Evolutionary conservation across 2,113 vertebrate genomes (phyloP).

Genomic region (Pelobates fuscus): DNA sequence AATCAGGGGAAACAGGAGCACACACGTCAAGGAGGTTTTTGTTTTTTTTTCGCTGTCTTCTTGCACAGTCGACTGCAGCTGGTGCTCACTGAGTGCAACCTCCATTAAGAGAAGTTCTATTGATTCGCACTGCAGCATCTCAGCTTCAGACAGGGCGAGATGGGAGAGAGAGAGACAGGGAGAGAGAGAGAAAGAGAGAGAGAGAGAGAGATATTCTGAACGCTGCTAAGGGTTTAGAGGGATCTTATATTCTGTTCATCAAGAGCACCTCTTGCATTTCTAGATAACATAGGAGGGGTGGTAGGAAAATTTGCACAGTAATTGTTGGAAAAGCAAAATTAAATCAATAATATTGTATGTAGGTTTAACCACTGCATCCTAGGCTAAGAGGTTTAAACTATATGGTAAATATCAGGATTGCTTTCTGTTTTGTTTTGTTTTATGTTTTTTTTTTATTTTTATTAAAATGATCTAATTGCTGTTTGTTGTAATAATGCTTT

Average conservation of each 20-base stretch:
- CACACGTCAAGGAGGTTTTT: constrained; percentile 69
- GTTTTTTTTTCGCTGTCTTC: constrained; percentile 21
- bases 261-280: too few species aligned
- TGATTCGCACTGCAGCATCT: constrained; percentile 66
- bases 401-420: too few species aligned
- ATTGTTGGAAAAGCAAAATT: too few species aligned
- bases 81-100: constrained; percentile 62
- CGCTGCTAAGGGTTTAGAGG: constrained; percentile 47
- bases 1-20: constrained; percentile 72
- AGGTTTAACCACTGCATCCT: too few species aligned
- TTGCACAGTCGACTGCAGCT: constrained; percentile 63
- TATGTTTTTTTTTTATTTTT: too few species aligned
- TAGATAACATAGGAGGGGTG: background rate
- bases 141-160: constrained; percentile 51
- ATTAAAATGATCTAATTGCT: too few species aligned
- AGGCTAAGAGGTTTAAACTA: too few species aligned
- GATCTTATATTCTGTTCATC: background rate
- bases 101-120: constrained; percentile 69
- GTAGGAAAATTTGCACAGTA: background rate
- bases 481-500: too few species aligned
- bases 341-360: too few species aligned
- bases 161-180: background rate
- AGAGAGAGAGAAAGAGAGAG: background rate
- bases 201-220: background rate
- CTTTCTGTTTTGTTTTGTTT: too few species aligned